Evolutionary conservation across 2,888 invertebrate genomes (phyloP).

Genomic region (Lathronympha strigana): DNA sequence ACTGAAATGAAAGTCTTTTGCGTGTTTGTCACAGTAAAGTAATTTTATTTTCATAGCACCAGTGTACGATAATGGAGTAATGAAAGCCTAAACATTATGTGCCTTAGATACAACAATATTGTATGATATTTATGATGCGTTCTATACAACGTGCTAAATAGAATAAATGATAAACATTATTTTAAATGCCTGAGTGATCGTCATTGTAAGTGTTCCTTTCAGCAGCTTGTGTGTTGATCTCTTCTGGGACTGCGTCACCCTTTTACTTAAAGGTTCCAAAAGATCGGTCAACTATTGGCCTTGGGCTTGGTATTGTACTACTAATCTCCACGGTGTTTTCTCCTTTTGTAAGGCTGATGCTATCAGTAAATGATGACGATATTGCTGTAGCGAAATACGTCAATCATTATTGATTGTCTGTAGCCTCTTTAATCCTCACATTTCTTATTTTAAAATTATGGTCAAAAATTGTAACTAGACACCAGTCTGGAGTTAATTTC

Average conservation of each 20-base stretch:
- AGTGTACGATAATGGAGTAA: constrained; percentile 81
- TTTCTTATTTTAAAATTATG: constrained; percentile 43
- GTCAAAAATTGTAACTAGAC: constrained; percentile 55
- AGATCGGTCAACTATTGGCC: constrained; percentile 42
- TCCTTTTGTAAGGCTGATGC: constrained; percentile 9
- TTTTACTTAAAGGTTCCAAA: constrained; percentile 41
- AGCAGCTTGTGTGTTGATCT: constrained; percentile 68
- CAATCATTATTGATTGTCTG: constrained; percentile 14
- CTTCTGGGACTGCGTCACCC: constrained; percentile 57
- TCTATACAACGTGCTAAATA: constrained; percentile 84
- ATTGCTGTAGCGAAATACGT: neutral
- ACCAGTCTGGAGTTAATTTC: constrained; percentile 73
- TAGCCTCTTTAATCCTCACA: constrained; percentile 32
- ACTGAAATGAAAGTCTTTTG: neutral
- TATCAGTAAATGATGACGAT: constrained; percentile 4
- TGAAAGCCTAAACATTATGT: constrained; percentile 85
- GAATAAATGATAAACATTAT: constrained; percentile 79
- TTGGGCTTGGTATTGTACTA: constrained; percentile 30
- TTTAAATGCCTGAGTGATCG: constrained; percentile 75
- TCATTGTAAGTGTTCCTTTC: constrained; percentile 74
- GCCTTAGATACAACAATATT: constrained; percentile 86
- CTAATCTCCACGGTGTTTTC: constrained; percentile 33
- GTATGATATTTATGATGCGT: constrained; percentile 84
- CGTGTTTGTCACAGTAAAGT: constrained; percentile 60
- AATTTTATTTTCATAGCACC: constrained; percentile 73